A percentile compares a stretch with the other conserved stretches of the same genome.
phyloP scores from a whole-genome alignment of 2,888 invertebrate genomes.

The Anarsia innoxiella region DNA sequence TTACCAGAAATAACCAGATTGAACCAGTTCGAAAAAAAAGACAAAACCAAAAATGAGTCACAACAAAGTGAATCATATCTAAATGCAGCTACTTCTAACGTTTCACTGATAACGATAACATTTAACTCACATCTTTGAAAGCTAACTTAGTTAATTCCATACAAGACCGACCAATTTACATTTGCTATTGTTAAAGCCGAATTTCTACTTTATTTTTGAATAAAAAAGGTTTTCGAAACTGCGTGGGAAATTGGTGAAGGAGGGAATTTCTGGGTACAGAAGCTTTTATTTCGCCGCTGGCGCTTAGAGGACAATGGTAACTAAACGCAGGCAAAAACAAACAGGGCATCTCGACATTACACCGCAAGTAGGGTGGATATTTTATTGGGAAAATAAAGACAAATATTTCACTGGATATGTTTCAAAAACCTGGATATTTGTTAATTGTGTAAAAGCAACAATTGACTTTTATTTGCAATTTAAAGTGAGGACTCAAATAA shows the following conservation, averaged over 20 bases:
- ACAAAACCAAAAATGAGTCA: constrained; percentile 10
- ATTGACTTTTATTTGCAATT: no score
- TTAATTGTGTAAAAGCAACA: no score
- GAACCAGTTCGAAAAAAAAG: constrained; percentile 3
- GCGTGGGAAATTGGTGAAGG: constrained; percentile 8
- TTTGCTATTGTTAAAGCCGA: constrained; percentile 9
- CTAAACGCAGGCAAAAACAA: constrained; percentile 50
- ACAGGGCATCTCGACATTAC: constrained; percentile 44
- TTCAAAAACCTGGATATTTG: no score
- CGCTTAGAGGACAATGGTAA: constrained; percentile 52
- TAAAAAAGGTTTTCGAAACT: not conserved
- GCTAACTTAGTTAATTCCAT: constrained; percentile 23
- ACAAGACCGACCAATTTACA: constrained; percentile 20
- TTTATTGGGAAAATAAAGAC: no score
- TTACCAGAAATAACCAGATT: constrained; percentile 1
- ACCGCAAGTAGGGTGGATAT: constrained; percentile 31
- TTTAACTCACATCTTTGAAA: constrained; percentile 35
- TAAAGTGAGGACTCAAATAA: no score
- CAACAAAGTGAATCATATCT: constrained; percentile 48
- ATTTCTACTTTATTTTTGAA: constrained; percentile 14
- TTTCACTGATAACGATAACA: constrained; percentile 49
- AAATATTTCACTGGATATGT: no score
- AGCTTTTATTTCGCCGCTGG: constrained; percentile 52
- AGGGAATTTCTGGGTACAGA: constrained; percentile 42
- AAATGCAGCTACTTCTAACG: constrained; percentile 48